phyloP scores from a whole-genome alignment of 2,113 vertebrate genomes.

The Ondatra zibethicus region DNA sequence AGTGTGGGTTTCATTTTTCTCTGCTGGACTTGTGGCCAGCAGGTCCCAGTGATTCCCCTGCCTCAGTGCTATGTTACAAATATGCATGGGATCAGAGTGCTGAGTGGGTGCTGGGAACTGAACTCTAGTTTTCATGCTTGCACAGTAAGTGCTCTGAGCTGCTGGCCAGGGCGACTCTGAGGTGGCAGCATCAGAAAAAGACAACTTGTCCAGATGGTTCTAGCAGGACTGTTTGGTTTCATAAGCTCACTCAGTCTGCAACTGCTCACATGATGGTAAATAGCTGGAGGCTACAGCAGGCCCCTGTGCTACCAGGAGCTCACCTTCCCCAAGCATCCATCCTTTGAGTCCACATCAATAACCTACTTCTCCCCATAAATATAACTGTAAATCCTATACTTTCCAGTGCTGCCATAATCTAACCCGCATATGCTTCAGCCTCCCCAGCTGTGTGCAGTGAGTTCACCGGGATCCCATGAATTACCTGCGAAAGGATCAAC shows the following conservation, averaged over 20 bases:
- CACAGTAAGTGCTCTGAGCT: neutral
- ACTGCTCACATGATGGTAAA: neutral
- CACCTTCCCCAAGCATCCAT: neutral
- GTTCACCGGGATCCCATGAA: neutral
- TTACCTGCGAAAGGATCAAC: constrained; percentile 97
- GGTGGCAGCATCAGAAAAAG: neutral
- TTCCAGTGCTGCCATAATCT: neutral
- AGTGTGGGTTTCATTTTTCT: neutral
- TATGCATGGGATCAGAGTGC: no score
- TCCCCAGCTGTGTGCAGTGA: neutral
- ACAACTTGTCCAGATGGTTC: neutral
- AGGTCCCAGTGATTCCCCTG: neutral
- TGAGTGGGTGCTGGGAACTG: neutral
- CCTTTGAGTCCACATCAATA: neutral
- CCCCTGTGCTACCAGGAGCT: neutral
- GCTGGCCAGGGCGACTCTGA: neutral
- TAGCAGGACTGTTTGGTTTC: neutral
- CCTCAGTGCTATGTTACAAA: neutral
- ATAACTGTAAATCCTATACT: neutral
- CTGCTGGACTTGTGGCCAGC: no score
- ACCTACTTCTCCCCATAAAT: neutral
- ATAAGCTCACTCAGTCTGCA: neutral
- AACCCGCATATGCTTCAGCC: neutral
- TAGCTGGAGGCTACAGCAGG: neutral
- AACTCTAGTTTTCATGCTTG: neutral